A percentile compares a stretch with the other conserved stretches of the same genome.
These are phyloP conservation scores for Ammodramus savannarum DNA, from an alignment of 2,113 vertebrate species.

Conservation along the genomic window DNA sequence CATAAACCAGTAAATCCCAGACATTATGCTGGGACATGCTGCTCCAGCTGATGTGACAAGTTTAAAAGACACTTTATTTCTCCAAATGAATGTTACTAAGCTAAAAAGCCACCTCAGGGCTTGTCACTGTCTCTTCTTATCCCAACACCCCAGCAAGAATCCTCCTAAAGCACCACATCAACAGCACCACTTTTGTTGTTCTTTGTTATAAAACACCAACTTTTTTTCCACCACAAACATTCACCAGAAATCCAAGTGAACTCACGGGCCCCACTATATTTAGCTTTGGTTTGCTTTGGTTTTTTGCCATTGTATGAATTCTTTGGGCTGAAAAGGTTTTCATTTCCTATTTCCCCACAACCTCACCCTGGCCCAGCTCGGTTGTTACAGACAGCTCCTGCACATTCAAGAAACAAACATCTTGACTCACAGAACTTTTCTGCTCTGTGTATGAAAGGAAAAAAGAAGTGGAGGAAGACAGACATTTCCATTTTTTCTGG, in stretches of 20 bases:
- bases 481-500: background rate
- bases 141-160: background rate
- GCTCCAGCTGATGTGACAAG: background rate
- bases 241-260: background rate
- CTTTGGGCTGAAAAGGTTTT: slow-evolving; percentile 14
- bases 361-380: background rate
- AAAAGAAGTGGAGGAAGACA: background rate
- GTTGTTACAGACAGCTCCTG: background rate
- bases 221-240: background rate
- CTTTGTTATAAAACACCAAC: background rate
- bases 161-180: background rate
- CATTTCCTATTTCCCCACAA: background rate
- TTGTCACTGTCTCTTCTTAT: background rate
- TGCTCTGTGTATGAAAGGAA: background rate
- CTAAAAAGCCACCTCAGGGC: background rate
- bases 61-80: background rate
- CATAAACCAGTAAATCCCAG: background rate
- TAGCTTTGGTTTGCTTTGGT: slow-evolving; percentile 27
- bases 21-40: fast-evolving
- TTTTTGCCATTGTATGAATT: background rate
- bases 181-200: background rate
- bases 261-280: background rate
- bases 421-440: background rate
- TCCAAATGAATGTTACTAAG: background rate
- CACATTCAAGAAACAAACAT: background rate